Conservation (phyloP, 2,113 vertebrate genomes). For the Corvus moneduloides region DNA sequence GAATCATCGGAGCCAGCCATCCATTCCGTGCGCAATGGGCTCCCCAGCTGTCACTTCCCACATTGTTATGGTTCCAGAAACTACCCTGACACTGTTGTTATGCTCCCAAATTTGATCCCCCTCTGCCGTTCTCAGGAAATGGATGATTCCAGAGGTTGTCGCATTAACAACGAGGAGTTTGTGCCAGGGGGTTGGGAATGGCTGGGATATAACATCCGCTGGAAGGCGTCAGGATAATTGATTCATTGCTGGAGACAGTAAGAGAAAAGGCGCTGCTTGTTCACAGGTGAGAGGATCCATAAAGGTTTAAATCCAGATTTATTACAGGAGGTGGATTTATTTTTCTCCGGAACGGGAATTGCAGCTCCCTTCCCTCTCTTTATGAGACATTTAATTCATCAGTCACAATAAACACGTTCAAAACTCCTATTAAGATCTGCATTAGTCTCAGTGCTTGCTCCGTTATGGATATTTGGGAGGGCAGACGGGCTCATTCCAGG, state of each 20-base stretch:
- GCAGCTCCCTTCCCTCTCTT: background rate
- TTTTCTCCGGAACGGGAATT: background rate
- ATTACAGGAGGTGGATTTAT: background rate
- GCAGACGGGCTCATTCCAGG: background rate
- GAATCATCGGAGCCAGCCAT: constrained; percentile 66
- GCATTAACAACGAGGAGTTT: constrained; percentile 20
- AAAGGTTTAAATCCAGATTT: background rate
- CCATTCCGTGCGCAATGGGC: constrained; percentile 75
- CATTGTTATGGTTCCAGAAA: constrained; percentile 74
- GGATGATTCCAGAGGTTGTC: constrained; percentile 1
- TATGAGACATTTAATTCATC: constrained; percentile 31
- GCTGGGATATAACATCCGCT: background rate
- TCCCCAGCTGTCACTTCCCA: constrained; percentile 81
- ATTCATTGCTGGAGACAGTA: background rate
- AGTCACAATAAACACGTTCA: background rate
- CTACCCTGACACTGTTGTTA: constrained; percentile 76
- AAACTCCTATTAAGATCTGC: background rate
- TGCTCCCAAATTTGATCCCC: constrained; percentile 60
- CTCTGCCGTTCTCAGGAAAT: constrained; percentile 12
- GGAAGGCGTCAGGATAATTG: background rate
- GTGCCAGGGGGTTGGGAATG: background rate
- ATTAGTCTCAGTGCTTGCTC: background rate
- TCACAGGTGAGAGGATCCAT: constrained; percentile 4
- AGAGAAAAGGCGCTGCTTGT: background rate
- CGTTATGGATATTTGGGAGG: background rate